Conservation (phyloP, 2,888 invertebrate species). For the Punctoribates punctum region DNA sequence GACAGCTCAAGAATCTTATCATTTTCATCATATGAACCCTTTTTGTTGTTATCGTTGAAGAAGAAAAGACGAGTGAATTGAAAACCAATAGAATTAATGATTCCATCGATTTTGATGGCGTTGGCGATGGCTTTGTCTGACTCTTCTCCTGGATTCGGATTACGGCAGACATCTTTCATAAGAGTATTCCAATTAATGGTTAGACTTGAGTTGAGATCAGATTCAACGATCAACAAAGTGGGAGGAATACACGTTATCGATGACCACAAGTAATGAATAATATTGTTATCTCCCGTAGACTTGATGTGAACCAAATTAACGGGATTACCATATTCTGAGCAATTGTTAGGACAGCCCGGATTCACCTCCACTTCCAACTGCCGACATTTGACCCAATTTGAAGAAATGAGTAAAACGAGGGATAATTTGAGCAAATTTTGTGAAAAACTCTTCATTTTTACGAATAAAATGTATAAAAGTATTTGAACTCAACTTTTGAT, state of each 20-base stretch:
- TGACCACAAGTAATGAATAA: slow-evolving; percentile 38
- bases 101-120: neutral
- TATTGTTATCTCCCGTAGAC: neutral
- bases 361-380: neutral
- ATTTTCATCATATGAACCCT: neutral
- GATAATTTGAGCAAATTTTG: neutral
- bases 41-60: slow-evolving; percentile 18
- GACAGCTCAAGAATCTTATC: neutral
- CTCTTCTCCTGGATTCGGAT: neutral
- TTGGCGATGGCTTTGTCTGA: neutral
- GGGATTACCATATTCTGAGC: neutral
- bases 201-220: neutral
- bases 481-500: too few species aligned
- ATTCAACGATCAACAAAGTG: slow-evolving; percentile 12
- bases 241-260: slow-evolving; percentile 12
- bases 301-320: slow-evolving; percentile 16
- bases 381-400: neutral
- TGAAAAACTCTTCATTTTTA: neutral
- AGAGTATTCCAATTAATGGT: slow-evolving; percentile 27
- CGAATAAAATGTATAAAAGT: neutral
- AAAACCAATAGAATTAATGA: neutral
- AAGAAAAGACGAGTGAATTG: slow-evolving; percentile 21
- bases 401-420: neutral
- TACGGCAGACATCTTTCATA: neutral
- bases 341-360: neutral